Percentiles rank a stretch among this genome's conserved stretches.
phyloP scores from a whole-genome alignment of 2,888 invertebrate species.

The Agrochola macilenta region DNA sequence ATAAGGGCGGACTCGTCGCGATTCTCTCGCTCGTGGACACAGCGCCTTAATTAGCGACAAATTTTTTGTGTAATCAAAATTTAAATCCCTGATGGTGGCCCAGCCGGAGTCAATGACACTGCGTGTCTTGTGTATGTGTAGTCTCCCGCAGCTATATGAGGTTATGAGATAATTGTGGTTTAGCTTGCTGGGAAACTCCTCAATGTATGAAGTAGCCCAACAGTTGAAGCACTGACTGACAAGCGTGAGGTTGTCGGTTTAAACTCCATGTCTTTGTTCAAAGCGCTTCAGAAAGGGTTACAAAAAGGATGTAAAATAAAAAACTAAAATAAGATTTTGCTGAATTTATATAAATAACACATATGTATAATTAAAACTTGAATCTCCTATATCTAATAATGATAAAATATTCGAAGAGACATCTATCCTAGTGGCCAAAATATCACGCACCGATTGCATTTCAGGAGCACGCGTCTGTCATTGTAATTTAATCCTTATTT shows the following conservation, averaged over 20 bases:
- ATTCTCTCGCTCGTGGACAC: too few relatives aligned
- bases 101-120: too few relatives aligned
- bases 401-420: slow-evolving; percentile 45
- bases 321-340: neutral
- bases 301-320: neutral
- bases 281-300: too few relatives aligned
- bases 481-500: slow-evolving; percentile 1
- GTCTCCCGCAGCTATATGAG: too few relatives aligned
- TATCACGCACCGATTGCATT: slow-evolving; percentile 16
- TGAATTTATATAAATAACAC: slow-evolving; percentile 51
- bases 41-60: too few relatives aligned
- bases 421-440: slow-evolving; percentile 3
- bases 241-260: neutral
- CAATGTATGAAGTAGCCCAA: too few relatives aligned
- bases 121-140: too few relatives aligned
- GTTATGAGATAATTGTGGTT: too few relatives aligned
- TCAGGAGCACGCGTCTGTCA: neutral
- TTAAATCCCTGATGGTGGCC: too few relatives aligned
- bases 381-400: slow-evolving; percentile 22
- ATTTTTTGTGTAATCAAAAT: too few relatives aligned
- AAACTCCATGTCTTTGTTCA: neutral
- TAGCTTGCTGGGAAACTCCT: too few relatives aligned
- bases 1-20: too few relatives aligned
- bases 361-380: slow-evolving; percentile 26
- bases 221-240: neutral